Evolutionary conservation across 2,797 vertebrate genomes (phyloP), one percentile per base, ranked within the genome.

Genomic region (Cyprinodon diabolis): DNA sequence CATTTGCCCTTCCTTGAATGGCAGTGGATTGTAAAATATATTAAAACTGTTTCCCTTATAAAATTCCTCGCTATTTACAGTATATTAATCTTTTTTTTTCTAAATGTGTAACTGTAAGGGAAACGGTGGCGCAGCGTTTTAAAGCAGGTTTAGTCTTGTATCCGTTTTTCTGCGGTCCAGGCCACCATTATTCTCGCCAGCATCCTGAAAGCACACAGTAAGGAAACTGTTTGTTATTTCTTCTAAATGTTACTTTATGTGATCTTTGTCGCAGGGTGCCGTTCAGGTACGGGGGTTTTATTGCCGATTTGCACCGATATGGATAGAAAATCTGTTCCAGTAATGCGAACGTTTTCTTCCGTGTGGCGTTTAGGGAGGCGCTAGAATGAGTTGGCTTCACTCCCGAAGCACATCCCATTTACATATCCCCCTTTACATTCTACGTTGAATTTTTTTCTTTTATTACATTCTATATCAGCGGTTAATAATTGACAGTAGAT

Each of bases 141-240:
- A 47, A 69, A 10, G 40, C 63, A 35, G 0, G 12, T 1, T 23
- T 1, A 8, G 67, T 11, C 60, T 9, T 6, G 19, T 48, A 62
- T n/a, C 25, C 12, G 30, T 63, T 5, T 51, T 54, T 57, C 58
- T 49, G 73, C 69, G 84, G 82, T 88, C 81, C 72, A 90, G 85
- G 81, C 85, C 89, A 75, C 75, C 78, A 23, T 62, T 79, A 83
- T 75, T 72, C 75, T 73, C 78, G 60, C 49, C 75, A 87, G 83
- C 87, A 90, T 87, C 87, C 77, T 74, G 17, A 84, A 73, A 66
- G 40, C 75, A 72, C 69, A 86, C 84, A 87, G 93, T 95, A 94
- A 93, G 93, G 78, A 54, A 68, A 67, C 15, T 10, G 30, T 30
- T 30, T 30, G 30, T 30, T 1, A 37, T 78, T 66, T 57, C 51